These are phyloP conservation scores for Rutpela maculata DNA, from an alignment of 2,888 invertebrate species.

Conservation along the genomic window DNA sequence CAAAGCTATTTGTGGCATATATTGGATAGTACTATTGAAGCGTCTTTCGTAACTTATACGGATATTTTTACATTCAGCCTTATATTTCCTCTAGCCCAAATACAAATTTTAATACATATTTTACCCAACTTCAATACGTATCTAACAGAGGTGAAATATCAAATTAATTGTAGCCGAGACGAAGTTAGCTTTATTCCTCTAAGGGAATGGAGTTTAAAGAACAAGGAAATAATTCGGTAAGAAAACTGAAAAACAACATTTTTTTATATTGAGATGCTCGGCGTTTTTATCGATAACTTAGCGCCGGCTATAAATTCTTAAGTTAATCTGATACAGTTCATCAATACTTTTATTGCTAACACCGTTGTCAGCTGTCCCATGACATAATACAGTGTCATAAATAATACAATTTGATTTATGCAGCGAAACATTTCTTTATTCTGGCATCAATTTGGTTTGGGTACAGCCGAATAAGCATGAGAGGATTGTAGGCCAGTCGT, in stretches of 20 bases:
- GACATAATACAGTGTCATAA: too few species aligned
- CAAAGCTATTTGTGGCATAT: conserved; percentile 53
- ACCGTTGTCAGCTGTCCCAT: too few species aligned
- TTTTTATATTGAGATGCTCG: too few species aligned
- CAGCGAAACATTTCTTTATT: too few species aligned
- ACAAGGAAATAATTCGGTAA: conserved; percentile 45
- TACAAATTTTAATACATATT: conserved; percentile 54
- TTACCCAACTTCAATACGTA: conserved; percentile 53
- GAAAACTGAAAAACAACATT: background rate
- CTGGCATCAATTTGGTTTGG: too few species aligned
- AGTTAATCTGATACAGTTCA: too few species aligned
- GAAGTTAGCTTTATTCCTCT: conserved; percentile 49
- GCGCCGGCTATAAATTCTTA: too few species aligned
- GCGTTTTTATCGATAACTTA: too few species aligned
- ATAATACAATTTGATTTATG: too few species aligned
- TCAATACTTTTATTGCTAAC: too few species aligned
- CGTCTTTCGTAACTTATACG: conserved; percentile 56
- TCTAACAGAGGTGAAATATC: conserved; percentile 39
- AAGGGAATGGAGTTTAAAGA: conserved; percentile 47
- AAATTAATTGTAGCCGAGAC: conserved; percentile 34
- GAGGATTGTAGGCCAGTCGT: too few species aligned
- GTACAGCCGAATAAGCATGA: too few species aligned
- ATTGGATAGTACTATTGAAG: conserved; percentile 54
- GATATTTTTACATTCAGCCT: conserved; percentile 57
- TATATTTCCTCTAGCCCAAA: conserved; percentile 57